A percentile compares a stretch with the other conserved stretches of the same genome.
Evolutionary conservation across 2,797 vertebrate genomes (phyloP).

Genomic region (Mus minutoides): DNA sequence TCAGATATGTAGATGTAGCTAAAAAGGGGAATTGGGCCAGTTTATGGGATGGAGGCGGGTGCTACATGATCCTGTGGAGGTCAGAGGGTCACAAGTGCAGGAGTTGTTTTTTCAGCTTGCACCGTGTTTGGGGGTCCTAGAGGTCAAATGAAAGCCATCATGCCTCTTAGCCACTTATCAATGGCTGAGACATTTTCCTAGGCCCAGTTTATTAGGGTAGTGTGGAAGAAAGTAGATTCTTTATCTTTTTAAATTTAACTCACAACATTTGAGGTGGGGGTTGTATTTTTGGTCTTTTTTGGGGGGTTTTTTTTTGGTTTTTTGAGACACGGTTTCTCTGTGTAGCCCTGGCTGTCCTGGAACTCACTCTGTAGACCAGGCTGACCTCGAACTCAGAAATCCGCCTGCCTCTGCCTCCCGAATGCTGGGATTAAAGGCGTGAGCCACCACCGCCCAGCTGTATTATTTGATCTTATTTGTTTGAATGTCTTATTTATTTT

Average conservation of each 20-base stretch:
- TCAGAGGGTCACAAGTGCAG: neutral
- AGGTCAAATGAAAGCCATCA: neutral
- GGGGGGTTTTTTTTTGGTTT: too few species aligned
- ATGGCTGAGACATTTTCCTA: neutral
- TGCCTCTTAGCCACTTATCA: neutral
- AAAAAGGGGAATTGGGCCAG: neutral
- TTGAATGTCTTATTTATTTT: neutral
- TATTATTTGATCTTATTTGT: neutral
- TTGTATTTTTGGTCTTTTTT: too few species aligned
- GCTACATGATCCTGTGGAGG: neutral
- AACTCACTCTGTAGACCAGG: too few species aligned
- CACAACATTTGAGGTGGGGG: neutral
- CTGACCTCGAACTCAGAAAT: too few species aligned
- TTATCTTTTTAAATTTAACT: neutral
- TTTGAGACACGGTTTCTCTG: too few species aligned
- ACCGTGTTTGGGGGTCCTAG: neutral
- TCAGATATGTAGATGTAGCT: neutral
- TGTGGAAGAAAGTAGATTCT: neutral
- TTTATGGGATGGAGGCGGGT: too few species aligned
- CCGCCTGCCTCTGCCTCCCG: too few species aligned
- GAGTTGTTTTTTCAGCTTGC: neutral
- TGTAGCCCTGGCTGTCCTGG: too few species aligned
- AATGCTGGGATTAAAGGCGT: too few species aligned
- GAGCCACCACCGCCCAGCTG: too few species aligned
- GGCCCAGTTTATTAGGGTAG: neutral